Evolutionary conservation across 2,797 vertebrate species (phyloP), one percentile per base, ranked within the genome.

Genomic region (Chrysocyon brachyurus): DNA sequence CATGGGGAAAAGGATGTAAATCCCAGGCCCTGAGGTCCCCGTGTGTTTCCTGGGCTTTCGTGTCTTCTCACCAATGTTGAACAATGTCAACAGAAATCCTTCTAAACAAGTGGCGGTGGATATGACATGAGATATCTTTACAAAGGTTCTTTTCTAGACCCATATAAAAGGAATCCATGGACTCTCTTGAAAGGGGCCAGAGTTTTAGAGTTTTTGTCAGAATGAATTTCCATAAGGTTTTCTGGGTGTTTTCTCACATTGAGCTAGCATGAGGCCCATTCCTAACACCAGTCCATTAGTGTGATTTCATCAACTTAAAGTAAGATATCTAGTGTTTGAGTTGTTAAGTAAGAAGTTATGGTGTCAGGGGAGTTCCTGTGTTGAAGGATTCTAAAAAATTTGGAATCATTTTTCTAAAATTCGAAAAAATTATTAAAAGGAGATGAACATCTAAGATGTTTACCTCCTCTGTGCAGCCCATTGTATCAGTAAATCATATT

Each of bases 1-100:
- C 92, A 94, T n/a, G 73, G 75, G 90, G 90, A 95, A 97, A 97
- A 97, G 26, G 66, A 95, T 94, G 73, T 70, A 91, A 97, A 78
- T 77, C 86, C 57, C 64, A 87, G 54, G 49, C 87, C 64, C 79
- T 89, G 56, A 93, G 93, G 94, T 96, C 0, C 0, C 97, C 96
- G 97, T 90, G 95, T 97, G 89, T 98, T 97, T 98, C 98, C 98
- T 95, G 6, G 68, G 82, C 54, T 90, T 66, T 33, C 2, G 31
- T 7, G 77, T 40, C 68, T 90, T 83, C 94, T 97, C 97, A 95
- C 88, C 92, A 97, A 64, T 96, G 95, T 68, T 75, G 87, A 97
- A 97, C 59, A 46, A 70, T 16, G 12, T 92, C 70, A 97, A 70
- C 56, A 96, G 94, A 96, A 85, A 57, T 73, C 40, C 7, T 92